These are phyloP conservation scores for Psittacara wagleri DNA, from an alignment of 2,113 vertebrate species.

Conservation along the genomic window DNA sequence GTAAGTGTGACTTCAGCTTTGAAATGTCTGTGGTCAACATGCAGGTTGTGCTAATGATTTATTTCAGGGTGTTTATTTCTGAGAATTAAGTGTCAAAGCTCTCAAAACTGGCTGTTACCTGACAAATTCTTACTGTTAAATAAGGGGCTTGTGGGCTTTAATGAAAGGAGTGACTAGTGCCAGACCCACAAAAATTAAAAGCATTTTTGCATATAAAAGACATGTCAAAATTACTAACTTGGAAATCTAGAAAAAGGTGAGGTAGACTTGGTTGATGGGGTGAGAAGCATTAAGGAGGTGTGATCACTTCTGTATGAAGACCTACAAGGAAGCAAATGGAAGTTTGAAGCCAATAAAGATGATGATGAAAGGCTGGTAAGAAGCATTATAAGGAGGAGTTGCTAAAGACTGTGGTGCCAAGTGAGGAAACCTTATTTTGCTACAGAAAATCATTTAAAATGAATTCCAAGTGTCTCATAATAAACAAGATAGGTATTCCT, in stretches of 20 bases:
- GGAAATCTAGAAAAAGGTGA: background rate
- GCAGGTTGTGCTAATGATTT: background rate
- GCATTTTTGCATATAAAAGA: background rate
- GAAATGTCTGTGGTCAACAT: background rate
- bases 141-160: background rate
- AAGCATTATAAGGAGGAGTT: background rate
- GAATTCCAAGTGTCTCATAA: background rate
- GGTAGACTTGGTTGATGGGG: background rate
- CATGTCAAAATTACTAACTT: background rate
- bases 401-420: background rate
- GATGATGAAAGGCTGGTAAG: background rate
- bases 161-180: background rate
- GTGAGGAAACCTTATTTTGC: background rate
- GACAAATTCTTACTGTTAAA: background rate
- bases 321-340: background rate
- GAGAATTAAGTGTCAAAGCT: background rate
- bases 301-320: background rate
- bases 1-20: background rate
- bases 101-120: background rate
- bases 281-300: background rate
- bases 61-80: background rate
- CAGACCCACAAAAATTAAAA: background rate
- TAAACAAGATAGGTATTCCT: background rate
- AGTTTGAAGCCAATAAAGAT: background rate
- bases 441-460: background rate